phyloP scores from a whole-genome alignment of 2,888 invertebrate species.

The Drosophila paranaensis region DNA sequence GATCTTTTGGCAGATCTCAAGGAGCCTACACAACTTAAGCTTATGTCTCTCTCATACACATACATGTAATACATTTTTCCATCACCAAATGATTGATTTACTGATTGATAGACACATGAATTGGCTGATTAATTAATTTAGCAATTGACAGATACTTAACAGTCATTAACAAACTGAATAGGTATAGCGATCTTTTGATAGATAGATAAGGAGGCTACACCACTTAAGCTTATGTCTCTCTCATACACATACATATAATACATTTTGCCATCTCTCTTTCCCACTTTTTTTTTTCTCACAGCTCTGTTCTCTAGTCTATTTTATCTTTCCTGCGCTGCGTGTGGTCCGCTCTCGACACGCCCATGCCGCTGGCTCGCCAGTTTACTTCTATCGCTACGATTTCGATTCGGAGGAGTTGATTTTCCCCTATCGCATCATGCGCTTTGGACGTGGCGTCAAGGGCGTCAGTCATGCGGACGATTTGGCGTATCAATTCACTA shows the following conservation, averaged over 20 bases:
- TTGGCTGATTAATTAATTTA: too few relatives aligned
- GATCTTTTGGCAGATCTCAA: too few relatives aligned
- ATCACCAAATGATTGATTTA: background rate
- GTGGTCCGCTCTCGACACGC: slow-evolving; percentile 77
- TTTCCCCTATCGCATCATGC: slow-evolving; percentile 78
- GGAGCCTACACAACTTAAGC: too few relatives aligned
- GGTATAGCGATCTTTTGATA: too few relatives aligned
- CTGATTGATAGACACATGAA: too few relatives aligned
- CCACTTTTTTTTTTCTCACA: slow-evolving; percentile 40
- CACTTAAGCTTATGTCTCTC: too few relatives aligned
- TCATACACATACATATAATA: background rate
- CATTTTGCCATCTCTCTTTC: too few relatives aligned
- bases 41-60: background rate
- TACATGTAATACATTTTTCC: too few relatives aligned
- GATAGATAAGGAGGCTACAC: too few relatives aligned
- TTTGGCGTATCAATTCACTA: slow-evolving; percentile 80
- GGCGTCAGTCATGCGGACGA: slow-evolving; percentile 84
- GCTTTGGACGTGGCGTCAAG: slow-evolving; percentile 78
- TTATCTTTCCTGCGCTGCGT: slow-evolving; percentile 72
- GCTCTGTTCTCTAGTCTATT: slow-evolving; percentile 73
- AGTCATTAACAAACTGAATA: background rate
- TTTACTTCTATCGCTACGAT: slow-evolving; percentile 83
- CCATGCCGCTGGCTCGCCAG: slow-evolving; percentile 76
- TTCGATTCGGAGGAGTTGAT: slow-evolving; percentile 82
- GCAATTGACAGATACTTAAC: too few relatives aligned